Conservation (phyloP, 1,140 invertebrate species). For the Callitettix versicolor region DNA sequence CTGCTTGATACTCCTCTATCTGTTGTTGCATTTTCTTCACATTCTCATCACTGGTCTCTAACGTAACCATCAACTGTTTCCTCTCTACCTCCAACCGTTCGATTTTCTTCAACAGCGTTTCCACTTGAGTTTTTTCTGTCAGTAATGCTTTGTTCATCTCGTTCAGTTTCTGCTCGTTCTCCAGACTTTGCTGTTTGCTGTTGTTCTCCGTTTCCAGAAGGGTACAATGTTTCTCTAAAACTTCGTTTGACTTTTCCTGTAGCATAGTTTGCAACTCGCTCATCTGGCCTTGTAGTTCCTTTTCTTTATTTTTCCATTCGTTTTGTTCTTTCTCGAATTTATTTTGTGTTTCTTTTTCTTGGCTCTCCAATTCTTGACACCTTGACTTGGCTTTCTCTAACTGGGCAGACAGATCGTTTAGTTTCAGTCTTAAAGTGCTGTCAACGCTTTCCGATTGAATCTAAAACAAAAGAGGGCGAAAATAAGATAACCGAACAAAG, state of each 20-base stretch:
- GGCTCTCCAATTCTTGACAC: background rate
- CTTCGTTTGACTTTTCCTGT: slow-evolving; percentile 34
- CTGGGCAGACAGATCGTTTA: background rate
- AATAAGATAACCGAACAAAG: too few relatives aligned
- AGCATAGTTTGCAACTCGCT: slow-evolving; percentile 22
- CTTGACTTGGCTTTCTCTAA: background rate
- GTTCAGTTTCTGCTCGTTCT: background rate
- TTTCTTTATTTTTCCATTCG: slow-evolving; percentile 38
- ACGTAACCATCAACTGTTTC: too few relatives aligned
- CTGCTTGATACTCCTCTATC: background rate
- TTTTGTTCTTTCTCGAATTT: slow-evolving; percentile 20
- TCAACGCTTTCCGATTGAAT: too few relatives aligned
- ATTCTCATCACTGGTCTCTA: too few relatives aligned
- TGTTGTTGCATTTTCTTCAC: background rate
- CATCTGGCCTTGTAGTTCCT: slow-evolving; percentile 35
- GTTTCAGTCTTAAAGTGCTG: background rate
- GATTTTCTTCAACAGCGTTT: background rate
- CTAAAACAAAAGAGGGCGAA: too few relatives aligned
- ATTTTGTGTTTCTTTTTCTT: background rate
- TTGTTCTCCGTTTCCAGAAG: slow-evolving; percentile 23
- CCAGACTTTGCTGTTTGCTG: background rate
- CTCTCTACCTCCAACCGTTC: background rate
- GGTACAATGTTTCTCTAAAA: slow-evolving; percentile 33
- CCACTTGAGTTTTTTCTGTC: background rate
- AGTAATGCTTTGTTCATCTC: background rate